Base-by-base conservation (phyloP, 2,113 vertebrate genomes). In the Thryonomys swinderianus region DNA sequence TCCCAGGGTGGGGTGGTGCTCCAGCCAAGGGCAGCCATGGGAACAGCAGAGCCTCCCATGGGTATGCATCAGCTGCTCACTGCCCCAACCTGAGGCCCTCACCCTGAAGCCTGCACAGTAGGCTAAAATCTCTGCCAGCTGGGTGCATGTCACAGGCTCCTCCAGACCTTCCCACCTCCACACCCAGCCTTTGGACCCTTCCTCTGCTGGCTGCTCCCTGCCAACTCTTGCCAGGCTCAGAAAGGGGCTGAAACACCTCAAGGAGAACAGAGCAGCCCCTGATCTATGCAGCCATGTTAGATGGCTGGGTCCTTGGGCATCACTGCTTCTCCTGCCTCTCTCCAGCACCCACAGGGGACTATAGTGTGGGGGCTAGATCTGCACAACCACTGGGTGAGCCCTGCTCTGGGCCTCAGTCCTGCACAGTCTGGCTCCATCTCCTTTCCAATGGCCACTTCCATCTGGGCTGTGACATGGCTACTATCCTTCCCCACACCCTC, bases 381-480 rank as follows among this genome's bases (percentile, higher is more conserved):
- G 30, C 4, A 2, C 0, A 4, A 45, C 34, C 53, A 23, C 23
- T 0, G 1, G 13, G 37, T 21, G 57, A 74, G 9, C 23, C 14
- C 42, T 51, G 48, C 48, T n/a, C 83, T 2, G 23, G 13, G 61
- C 20, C 37, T 20, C 14, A 20, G 37, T 57, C 53, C 5, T 3
- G 20, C 8, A 74, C 0, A 0, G 27, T 17, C 13, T 1, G 9
- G 53, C 59, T n/a, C 34, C 25, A 30, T 18, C 32, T 80, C 51
- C n/a, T 51, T 30, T 17, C 66, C 11, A 14, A 32, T 7, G 0
- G 9, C 53, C 27, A 21, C 34, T 11, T n/a, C 48, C 27, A 30
- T 3, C 27, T 64, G n/a, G 30, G 57, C 30, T 25, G 4, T 30
- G 14, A 10, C 1, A 27, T 30, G 40, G 51, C 18, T 32, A 27